A percentile compares a stretch with the other conserved stretches of the same genome.
Conservation (phyloP, 92 coral and sea anemone species). For the Palythoa caribaeorum region DNA sequence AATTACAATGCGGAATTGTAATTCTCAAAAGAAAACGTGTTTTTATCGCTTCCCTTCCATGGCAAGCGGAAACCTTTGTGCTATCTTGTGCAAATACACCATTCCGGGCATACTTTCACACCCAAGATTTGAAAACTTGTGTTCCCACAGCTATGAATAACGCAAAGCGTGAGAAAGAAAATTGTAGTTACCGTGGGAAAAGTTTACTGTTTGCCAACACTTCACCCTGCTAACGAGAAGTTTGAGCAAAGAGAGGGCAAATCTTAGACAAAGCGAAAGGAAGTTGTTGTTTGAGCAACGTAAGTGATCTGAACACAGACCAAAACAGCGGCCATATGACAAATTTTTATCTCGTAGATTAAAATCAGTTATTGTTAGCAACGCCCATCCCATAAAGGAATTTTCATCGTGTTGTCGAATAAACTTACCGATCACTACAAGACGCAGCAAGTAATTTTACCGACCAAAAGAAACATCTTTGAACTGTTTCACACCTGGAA, state of each 20-base stretch:
- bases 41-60: neutral
- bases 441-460: neutral
- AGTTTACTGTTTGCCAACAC: slow-evolving; percentile 26
- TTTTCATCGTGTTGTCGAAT: slow-evolving; percentile 1
- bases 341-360: slow-evolving; percentile 30
- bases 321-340: neutral
- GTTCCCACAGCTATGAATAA: slow-evolving; percentile 33
- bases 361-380: slow-evolving; percentile 17
- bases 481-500: neutral
- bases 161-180: slow-evolving; percentile 39
- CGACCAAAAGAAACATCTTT: neutral
- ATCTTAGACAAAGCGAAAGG: neutral
- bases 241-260: neutral
- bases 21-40: neutral
- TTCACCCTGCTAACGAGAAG: slow-evolving; percentile 6
- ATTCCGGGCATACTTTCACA: slow-evolving; percentile 41
- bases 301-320: slow-evolving; percentile 26
- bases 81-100: slow-evolving; percentile 35
- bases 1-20: neutral
- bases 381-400: slow-evolving; percentile 23
- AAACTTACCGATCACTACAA: neutral
- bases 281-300: neutral
- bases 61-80: slow-evolving; percentile 30
- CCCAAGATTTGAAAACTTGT: slow-evolving; percentile 9
- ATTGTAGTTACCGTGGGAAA: slow-evolving; percentile 42